A percentile compares a stretch with the other conserved stretches of the same genome.
These are phyloP conservation scores for Tetramorium alpestre DNA, from an alignment of 1,140 invertebrate species.

Conservation along the genomic window DNA sequence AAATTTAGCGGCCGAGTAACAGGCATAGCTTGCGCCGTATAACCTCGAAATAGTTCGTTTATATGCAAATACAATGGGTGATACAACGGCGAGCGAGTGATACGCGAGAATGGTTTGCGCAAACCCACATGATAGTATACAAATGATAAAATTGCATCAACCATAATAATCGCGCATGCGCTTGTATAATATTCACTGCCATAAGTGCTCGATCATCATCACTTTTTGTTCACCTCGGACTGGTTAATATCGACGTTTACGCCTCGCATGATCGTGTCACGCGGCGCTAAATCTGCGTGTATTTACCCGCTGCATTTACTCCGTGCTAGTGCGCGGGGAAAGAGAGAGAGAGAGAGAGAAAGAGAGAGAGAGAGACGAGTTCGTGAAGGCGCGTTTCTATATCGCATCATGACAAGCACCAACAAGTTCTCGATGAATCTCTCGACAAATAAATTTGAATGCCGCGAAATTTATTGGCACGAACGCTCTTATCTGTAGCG, in stretches of 20 bases:
- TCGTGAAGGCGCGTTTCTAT: not conserved
- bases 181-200: slow-evolving; percentile 19
- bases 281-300: slow-evolving; percentile 29
- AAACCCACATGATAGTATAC: slow-evolving; percentile 66
- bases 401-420: not conserved
- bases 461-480: slow-evolving; percentile 11
- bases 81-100: slow-evolving; percentile 60
- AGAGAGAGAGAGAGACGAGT: not conserved
- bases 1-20: slow-evolving; percentile 61
- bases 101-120: slow-evolving; percentile 53
- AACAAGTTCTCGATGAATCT: slow-evolving; percentile 10
- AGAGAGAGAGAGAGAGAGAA: not conserved
- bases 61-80: slow-evolving; percentile 80
- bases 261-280: slow-evolving; percentile 42
- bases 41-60: slow-evolving; percentile 81
- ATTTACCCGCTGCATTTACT: slow-evolving; percentile 42
- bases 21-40: slow-evolving; percentile 61
- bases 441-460: slow-evolving; percentile 24
- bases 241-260: slow-evolving; percentile 52
- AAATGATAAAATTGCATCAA: slow-evolving; percentile 68
- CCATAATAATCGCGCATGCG: slow-evolving; percentile 58
- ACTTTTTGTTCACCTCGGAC: slow-evolving; percentile 29
- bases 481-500: slow-evolving; percentile 43
- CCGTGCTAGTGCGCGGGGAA: not conserved
- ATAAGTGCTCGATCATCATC: slow-evolving; percentile 56